phyloP scores from a whole-genome alignment of 2,113 vertebrate genomes.

The Pica pica region DNA sequence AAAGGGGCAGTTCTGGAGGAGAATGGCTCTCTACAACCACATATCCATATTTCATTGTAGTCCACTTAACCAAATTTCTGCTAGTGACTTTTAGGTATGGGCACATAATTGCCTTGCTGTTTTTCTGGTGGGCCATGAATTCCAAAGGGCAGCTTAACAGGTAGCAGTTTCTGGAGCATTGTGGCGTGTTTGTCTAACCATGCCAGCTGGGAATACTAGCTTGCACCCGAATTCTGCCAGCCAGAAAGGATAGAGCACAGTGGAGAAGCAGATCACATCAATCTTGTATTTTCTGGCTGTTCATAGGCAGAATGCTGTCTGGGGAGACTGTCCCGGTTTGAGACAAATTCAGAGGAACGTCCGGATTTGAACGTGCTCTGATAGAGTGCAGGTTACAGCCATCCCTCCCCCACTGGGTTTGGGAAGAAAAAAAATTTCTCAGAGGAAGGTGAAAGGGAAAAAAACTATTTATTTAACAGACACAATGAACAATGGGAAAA shows the following conservation, averaged over 20 bases:
- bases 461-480: too few species aligned
- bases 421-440: too few species aligned
- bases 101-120: neutral
- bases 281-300: neutral
- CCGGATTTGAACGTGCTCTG: too few species aligned
- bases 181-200: neutral
- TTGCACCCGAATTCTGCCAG: neutral
- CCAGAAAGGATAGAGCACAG: neutral
- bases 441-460: too few species aligned
- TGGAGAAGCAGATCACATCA: neutral
- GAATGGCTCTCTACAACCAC: neutral
- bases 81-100: neutral
- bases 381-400: too few species aligned
- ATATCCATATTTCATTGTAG: neutral
- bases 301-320: neutral
- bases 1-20: neutral
- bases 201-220: neutral
- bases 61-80: neutral
- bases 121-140: neutral
- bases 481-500: too few species aligned
- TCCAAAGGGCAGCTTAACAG: neutral
- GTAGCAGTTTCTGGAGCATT: neutral
- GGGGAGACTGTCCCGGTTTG: neutral
- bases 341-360: too few species aligned
- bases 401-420: too few species aligned